A percentile compares a stretch with the other conserved stretches of the same genome.
phyloP scores from a whole-genome alignment of 2,113 vertebrate genomes.

The Carlito syrichta region DNA sequence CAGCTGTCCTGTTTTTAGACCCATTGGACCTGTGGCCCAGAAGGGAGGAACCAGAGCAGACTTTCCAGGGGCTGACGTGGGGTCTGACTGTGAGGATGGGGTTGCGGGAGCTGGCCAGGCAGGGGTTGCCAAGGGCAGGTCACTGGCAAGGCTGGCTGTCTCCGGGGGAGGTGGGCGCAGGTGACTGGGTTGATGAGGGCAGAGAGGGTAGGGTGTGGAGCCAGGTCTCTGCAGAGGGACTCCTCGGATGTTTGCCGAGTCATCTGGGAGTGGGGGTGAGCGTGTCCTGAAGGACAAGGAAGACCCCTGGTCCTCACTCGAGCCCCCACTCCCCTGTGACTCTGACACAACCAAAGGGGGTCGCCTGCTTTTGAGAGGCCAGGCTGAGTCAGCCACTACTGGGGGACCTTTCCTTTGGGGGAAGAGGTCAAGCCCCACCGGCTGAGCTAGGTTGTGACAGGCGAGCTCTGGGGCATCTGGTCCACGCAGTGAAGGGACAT shows the following conservation, averaged over 20 bases:
- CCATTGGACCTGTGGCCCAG: fast-evolving
- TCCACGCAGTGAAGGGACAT: background rate
- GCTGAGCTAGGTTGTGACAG: fast-evolving
- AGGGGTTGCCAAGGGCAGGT: too few species aligned
- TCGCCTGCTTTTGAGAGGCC: background rate
- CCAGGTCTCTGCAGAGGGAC: background rate
- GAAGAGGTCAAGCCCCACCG: too few species aligned
- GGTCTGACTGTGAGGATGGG: too few species aligned
- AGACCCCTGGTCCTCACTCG: background rate
- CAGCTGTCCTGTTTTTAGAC: background rate
- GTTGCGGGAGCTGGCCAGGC: background rate
- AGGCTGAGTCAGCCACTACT: background rate
- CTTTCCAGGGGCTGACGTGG: background rate
- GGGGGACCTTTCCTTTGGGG: background rate
- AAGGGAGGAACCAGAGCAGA: background rate
- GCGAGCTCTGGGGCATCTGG: background rate
- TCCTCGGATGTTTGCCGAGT: too few species aligned
- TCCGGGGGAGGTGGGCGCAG: background rate
- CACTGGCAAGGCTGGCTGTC: background rate
- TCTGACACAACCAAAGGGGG: background rate
- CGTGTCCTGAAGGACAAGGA: too few species aligned
- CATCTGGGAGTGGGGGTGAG: fast-evolving
- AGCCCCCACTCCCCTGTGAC: fast-evolving
- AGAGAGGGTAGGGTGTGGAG: background rate
- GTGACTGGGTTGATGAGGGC: background rate